These are phyloP conservation scores for Gortyna flavago DNA, from an alignment of 2,888 invertebrate genomes.

Conservation along the genomic window DNA sequence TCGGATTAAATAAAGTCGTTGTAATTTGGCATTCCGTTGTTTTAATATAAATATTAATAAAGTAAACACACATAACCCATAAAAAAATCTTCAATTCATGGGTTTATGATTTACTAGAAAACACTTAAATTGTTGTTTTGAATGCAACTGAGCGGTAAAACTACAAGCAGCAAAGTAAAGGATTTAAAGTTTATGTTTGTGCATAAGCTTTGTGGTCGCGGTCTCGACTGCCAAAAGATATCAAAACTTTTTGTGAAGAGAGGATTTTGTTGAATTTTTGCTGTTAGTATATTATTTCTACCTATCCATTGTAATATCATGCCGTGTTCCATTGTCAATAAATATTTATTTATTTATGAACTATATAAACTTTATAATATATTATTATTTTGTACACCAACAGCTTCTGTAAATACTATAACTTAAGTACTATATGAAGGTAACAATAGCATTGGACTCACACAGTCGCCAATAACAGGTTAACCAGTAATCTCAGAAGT, in stretches of 20 bases:
- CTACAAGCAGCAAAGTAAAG: slow-evolving; percentile 27
- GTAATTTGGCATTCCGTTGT: not conserved
- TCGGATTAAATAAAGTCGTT: not conserved
- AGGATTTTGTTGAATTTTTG: not conserved
- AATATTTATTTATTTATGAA: not conserved
- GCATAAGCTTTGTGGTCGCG: slow-evolving; percentile 28
- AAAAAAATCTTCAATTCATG: not conserved
- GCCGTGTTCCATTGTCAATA: not conserved
- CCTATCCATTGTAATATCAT: not conserved
- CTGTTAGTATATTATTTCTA: not conserved
- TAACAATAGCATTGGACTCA: not conserved
- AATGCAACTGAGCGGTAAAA: slow-evolving; percentile 29
- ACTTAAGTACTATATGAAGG: not conserved
- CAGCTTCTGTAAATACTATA: too few relatives aligned
- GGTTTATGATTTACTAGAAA: slow-evolving; percentile 7
- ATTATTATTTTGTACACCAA: too few relatives aligned
- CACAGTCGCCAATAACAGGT: not conserved
- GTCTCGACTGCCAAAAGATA: slow-evolving; percentile 14
- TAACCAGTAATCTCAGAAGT: not conserved
- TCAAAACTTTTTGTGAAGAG: slow-evolving; percentile 7
- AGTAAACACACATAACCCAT: not conserved
- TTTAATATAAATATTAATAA: not conserved
- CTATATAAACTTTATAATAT: too few relatives aligned
- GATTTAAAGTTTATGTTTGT: slow-evolving; percentile 36
- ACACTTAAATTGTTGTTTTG: slow-evolving; percentile 9